A percentile compares a stretch with the other conserved stretches of the same genome.
Evolutionary conservation across 2,113 vertebrate species (phyloP).

Genomic region (Gallinago media): DNA sequence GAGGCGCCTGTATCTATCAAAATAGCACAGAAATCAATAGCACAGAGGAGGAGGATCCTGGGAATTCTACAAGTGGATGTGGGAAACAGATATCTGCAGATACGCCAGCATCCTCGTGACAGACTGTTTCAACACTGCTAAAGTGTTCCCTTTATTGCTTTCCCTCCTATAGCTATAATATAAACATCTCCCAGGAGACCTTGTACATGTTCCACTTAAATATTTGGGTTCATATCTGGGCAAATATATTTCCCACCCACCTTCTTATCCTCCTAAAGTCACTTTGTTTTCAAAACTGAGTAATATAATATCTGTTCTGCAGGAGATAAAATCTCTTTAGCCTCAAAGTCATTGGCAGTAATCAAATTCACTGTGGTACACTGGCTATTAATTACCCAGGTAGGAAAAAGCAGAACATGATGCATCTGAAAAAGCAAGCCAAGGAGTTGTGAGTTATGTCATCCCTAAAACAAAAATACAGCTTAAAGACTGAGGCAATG

Average conservation of each 20-base stretch:
- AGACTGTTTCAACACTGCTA: neutral
- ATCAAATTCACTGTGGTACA: neutral
- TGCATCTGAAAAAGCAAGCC: neutral
- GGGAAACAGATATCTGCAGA: neutral
- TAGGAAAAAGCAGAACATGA: neutral
- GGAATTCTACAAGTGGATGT: neutral
- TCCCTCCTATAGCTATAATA: conserved; percentile 20
- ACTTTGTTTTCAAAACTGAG: neutral
- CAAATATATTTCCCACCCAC: neutral
- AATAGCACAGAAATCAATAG: conserved; percentile 7
- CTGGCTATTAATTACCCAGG: neutral
- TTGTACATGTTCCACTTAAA: neutral
- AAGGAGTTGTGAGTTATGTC: neutral
- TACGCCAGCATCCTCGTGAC: neutral
- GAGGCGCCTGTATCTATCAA: neutral
- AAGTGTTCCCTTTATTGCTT: neutral
- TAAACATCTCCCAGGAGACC: conserved; percentile 1
- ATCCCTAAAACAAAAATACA: neutral
- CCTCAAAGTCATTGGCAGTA: neutral
- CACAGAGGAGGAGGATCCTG: neutral
- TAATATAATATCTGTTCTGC: neutral
- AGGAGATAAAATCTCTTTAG: neutral
- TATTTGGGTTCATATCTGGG: neutral
- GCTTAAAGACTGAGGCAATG: neutral
- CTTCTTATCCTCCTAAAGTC: neutral